Evolutionary conservation across 1,140 invertebrate genomes (phyloP).

Genomic region (Tribolium castaneum): DNA sequence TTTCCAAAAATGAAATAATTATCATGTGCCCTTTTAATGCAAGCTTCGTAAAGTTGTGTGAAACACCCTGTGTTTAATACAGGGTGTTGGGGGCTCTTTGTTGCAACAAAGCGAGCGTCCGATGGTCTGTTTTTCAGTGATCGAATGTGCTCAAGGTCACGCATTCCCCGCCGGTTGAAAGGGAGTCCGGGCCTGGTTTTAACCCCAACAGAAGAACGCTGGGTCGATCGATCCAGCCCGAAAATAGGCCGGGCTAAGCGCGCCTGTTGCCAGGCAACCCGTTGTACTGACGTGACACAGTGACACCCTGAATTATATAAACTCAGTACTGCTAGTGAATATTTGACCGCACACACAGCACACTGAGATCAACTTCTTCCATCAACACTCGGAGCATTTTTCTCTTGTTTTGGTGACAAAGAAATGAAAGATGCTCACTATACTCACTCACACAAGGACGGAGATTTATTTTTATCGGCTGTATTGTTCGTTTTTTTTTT

Average conservation of each 20-base stretch:
- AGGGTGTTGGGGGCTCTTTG: too few relatives aligned
- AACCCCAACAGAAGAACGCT: slow-evolving; percentile 54
- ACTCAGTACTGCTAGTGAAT: slow-evolving; percentile 41
- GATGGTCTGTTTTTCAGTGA: background rate
- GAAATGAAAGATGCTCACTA: too few relatives aligned
- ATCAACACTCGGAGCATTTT: background rate
- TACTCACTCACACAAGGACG: too few relatives aligned
- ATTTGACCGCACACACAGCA: slow-evolving; percentile 13
- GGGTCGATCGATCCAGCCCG: slow-evolving; percentile 61
- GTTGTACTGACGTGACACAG: slow-evolving; percentile 60
- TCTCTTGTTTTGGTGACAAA: too few relatives aligned
- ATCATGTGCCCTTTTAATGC: too few relatives aligned
- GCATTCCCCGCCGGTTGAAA: slow-evolving; percentile 13
- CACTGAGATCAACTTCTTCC: background rate
- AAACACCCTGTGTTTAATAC: too few relatives aligned
- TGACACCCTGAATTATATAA: slow-evolving; percentile 62
- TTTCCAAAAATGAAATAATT: too few relatives aligned
- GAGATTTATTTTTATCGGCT: too few relatives aligned
- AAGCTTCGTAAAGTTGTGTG: too few relatives aligned
- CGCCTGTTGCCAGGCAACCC: slow-evolving; percentile 61
- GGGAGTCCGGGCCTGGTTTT: slow-evolving; percentile 49
- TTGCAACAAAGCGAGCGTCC: background rate
- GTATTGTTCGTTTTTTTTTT: too few relatives aligned
- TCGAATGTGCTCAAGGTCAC: slow-evolving; percentile 27
- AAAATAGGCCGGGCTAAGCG: slow-evolving; percentile 63